Evolutionary conservation across 2,888 invertebrate species (phyloP), one percentile per base, ranked within the genome.

Genomic region (Stenoptilia bipunctidactyla): DNA sequence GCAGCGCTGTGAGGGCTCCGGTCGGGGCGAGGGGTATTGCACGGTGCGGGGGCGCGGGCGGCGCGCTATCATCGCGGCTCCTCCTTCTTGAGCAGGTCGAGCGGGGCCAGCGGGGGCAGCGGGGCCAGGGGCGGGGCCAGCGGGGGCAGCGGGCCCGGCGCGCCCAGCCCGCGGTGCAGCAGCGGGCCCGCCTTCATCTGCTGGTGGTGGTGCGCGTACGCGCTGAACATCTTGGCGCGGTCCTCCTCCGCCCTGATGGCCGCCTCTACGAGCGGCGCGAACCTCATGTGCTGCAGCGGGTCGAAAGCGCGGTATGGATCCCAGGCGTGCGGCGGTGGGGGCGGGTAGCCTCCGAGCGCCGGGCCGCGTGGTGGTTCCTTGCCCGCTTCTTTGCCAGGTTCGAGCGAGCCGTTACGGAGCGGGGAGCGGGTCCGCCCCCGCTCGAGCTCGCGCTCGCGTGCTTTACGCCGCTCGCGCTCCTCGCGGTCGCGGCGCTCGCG

Each of bases 221-320:
- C 88, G 51, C 87, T 88, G 60, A 90, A 87, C 59, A 92, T 87
- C 71, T 92, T 93, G 34, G 89, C 91, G 44, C 92, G 88, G 66
- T 93, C 91, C 55, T 93, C 92, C 61, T 92, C 92, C 36, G 89
- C 91, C 40, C 92, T 86, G 61, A 90, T 88, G 13, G 91, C 91
- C 10, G 90, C 92, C 54, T 92, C 92, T 80, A 93, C 89, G 25
- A 93, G 77, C 13, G 93, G 92, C 64, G 92, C 92, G 66, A 92
- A 92, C 40, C 92, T 87, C 66, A 90, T 77, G 64, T 83, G 82
- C 53, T 82, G 80, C 48, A 92, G 85, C 33, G 91, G 89, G 61
- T 91, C 91, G 67, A 91, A 92, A 8, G 20, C 20, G 20, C 90
- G 86, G 76, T 90, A 91, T 9, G 90, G 89, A 67, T 91, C 90